Conservation (phyloP, 2,888 invertebrate species). For the Heptascelio sp. region DNA sequence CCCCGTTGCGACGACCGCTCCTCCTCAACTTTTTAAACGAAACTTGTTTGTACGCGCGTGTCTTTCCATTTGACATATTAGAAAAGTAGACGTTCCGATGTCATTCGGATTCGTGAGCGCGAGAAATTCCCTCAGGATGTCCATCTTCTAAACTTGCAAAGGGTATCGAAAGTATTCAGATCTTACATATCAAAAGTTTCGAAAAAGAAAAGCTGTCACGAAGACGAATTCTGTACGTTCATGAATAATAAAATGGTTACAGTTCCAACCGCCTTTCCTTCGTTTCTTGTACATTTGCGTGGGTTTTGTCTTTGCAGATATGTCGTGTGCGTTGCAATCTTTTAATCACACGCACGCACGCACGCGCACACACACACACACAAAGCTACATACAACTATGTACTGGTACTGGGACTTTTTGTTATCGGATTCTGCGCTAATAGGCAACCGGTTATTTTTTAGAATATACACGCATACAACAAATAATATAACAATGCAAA, state of each 20-base stretch:
- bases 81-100: conserved; percentile 25
- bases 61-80: conserved; percentile 56
- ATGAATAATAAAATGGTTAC: conserved; percentile 59
- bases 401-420: no score
- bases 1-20: no score
- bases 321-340: no score
- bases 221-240: conserved; percentile 55
- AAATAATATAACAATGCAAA: no score
- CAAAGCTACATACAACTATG: no score
- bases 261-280: neutral
- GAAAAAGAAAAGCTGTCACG: conserved; percentile 62
- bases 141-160: conserved; percentile 53
- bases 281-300: no score
- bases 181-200: conserved; percentile 50
- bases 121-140: conserved; percentile 53
- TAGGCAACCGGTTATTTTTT: no score
- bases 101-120: conserved; percentile 15
- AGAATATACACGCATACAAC: no score
- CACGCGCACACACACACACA: no score
- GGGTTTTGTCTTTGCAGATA: no score
- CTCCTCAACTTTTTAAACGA: conserved; percentile 22
- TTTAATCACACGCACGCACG: no score
- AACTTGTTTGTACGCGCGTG: conserved; percentile 6
- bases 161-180: conserved; percentile 62
- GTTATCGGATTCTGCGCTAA: no score